Evolutionary conservation across 2,888 invertebrate genomes (phyloP).

Genomic region (Nebria salina): DNA sequence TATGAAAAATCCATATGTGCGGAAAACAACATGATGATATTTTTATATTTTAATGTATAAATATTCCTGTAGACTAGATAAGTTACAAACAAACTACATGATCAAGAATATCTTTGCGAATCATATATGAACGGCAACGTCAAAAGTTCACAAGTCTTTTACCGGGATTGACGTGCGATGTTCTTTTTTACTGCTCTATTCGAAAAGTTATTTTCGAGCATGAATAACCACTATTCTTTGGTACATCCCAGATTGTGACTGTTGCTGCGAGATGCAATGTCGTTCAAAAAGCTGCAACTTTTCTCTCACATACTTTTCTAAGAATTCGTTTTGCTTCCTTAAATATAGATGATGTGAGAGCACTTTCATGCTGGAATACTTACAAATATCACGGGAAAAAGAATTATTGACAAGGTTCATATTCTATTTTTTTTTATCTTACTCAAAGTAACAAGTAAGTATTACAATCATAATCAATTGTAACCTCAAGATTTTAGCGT

Average conservation of each 20-base stretch:
- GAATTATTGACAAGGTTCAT: background rate
- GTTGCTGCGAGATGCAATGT: background rate
- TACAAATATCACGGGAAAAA: background rate
- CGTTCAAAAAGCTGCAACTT: background rate
- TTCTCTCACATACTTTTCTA: background rate
- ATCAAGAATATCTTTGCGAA: background rate
- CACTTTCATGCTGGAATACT: background rate
- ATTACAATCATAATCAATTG: no score
- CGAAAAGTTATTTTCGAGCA: constrained; percentile 2
- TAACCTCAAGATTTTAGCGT: no score
- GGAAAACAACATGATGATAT: background rate
- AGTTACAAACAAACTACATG: background rate
- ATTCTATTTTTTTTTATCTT: background rate
- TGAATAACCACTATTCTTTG: constrained; percentile 4
- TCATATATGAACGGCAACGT: background rate
- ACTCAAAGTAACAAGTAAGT: no score
- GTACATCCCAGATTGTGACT: background rate
- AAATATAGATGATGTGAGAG: background rate
- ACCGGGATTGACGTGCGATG: background rate
- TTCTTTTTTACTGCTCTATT: constrained; percentile 4
- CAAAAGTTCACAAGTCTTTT: background rate
- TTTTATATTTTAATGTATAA: background rate
- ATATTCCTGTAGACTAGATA: background rate
- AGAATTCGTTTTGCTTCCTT: background rate
- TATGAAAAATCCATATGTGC: background rate